Evolutionary conservation across 1,140 invertebrate genomes (phyloP).

Genomic region (Euwallacea similis): DNA sequence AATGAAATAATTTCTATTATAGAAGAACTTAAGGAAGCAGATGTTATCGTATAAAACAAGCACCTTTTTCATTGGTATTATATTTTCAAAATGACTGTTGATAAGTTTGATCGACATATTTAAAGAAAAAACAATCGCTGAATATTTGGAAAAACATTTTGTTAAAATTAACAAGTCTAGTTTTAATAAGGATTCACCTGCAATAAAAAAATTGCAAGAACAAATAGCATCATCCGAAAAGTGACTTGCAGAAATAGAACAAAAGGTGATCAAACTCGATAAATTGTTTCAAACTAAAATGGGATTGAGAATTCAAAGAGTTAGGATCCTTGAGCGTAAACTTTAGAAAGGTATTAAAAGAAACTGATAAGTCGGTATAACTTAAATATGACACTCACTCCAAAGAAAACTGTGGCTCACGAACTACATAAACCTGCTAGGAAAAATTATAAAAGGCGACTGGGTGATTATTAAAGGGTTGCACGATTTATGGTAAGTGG

Average conservation of each 20-base stretch:
- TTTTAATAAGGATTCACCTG: too few relatives aligned
- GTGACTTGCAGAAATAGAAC: not conserved
- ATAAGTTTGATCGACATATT: conserved; percentile 38
- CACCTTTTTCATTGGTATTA: not conserved
- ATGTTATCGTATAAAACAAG: conserved; percentile 17
- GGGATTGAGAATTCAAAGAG: conserved; percentile 3
- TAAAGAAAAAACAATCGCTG: not conserved
- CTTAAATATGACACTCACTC: conserved; percentile 49
- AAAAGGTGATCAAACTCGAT: conserved; percentile 5
- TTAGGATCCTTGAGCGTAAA: conserved; percentile 23
- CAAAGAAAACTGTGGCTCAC: not conserved
- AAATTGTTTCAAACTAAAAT: not conserved
- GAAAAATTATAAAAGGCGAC: conserved; percentile 42
- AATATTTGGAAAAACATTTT: not conserved
- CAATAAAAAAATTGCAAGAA: not conserved
- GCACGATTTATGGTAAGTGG: conserved; percentile 44
- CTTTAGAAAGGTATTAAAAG: conserved; percentile 13
- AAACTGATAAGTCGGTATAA: conserved; percentile 23
- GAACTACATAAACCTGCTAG: not conserved
- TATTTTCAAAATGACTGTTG: conserved; percentile 41
- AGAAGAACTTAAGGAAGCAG: conserved; percentile 45
- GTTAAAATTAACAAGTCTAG: too few relatives aligned
- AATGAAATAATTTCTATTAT: conserved; percentile 55
- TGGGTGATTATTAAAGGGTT: conserved; percentile 51
- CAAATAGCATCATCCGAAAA: not conserved